A percentile compares a stretch with the other conserved stretches of the same genome.
Conservation (phyloP, 2,113 vertebrate species). For the Rousettus leschenaultii region DNA sequence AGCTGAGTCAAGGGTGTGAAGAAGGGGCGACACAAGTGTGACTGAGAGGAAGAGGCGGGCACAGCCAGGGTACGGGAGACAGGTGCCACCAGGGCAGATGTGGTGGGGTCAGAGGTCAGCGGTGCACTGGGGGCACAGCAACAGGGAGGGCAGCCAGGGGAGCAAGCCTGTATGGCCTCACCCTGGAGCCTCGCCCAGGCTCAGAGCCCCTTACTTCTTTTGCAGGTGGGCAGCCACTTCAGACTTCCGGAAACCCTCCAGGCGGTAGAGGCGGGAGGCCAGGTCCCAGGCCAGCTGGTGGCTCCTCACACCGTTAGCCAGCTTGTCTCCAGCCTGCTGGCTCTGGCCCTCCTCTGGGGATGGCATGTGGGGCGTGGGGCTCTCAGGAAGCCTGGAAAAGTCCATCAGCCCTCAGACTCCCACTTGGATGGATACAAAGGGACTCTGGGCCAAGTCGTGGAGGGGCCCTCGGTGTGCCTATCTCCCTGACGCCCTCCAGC, state of each 20-base stretch:
- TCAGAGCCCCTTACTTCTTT: conserved; percentile 79
- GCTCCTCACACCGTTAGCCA: conserved; percentile 58
- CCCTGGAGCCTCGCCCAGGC: background rate
- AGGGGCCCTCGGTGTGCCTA: background rate
- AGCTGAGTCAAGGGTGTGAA: background rate
- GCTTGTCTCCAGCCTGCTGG: background rate
- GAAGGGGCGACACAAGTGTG: background rate
- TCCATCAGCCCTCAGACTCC: background rate
- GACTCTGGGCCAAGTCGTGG: background rate
- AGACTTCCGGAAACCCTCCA: conserved; percentile 80
- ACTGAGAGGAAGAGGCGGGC: background rate
- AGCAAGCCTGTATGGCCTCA: too few species aligned
- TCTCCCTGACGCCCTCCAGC: too few species aligned
- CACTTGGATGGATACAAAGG: background rate
- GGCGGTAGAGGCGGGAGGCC: conserved; percentile 75
- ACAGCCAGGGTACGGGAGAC: background rate
- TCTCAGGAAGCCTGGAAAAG: conserved; percentile 11
- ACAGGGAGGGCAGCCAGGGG: accelerated
- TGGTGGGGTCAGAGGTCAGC: background rate
- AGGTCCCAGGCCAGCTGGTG: conserved; percentile 69
- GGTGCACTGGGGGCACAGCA: too few species aligned
- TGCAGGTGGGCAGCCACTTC: conserved; percentile 79
- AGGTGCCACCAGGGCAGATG: background rate
- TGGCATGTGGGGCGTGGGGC: background rate
- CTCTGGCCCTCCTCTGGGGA: background rate